Percentiles rank a stretch among this genome's conserved stretches.
Evolutionary conservation across 64 coral and sea anemone genomes (phyloP).

Genomic region (Dendrophyllia cribrosa): DNA sequence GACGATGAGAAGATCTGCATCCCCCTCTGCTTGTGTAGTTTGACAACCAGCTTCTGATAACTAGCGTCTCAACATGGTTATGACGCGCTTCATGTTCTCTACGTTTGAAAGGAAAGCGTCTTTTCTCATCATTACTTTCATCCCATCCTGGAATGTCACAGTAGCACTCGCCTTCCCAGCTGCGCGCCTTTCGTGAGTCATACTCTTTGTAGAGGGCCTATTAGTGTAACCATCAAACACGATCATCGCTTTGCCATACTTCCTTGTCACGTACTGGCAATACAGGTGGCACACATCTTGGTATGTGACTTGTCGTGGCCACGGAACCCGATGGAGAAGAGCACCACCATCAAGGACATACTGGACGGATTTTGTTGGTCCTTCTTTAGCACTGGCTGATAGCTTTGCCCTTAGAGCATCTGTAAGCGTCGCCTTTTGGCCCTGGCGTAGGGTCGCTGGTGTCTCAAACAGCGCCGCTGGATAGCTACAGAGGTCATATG

Average conservation of each 20-base stretch:
- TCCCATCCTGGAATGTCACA: slow-evolving; percentile 26
- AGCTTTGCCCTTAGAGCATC: slow-evolving; percentile 52
- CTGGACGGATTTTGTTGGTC: slow-evolving; percentile 15
- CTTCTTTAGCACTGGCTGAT: not conserved
- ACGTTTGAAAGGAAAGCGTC: slow-evolving; percentile 31
- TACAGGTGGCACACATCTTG: slow-evolving; percentile 26
- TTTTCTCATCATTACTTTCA: slow-evolving; percentile 48
- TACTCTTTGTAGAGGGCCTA: slow-evolving; percentile 17
- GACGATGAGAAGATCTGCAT: slow-evolving; percentile 38
- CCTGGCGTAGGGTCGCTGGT: slow-evolving; percentile 13
- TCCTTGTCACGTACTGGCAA: slow-evolving; percentile 33
- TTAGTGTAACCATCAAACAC: slow-evolving; percentile 60
- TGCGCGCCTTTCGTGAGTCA: slow-evolving; percentile 44
- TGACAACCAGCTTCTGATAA: not conserved
- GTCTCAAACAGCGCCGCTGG: too few species aligned
- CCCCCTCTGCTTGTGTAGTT: not conserved
- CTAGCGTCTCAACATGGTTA: slow-evolving; percentile 26
- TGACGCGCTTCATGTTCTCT: slow-evolving; percentile 46
- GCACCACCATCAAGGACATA: slow-evolving; percentile 70
- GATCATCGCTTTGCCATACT: slow-evolving; percentile 46
- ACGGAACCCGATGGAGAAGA: slow-evolving; percentile 56
- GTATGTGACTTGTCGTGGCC: slow-evolving; percentile 23
- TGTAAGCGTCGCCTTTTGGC: slow-evolving; percentile 53
- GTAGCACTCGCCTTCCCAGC: not conserved
- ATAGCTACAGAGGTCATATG: too few species aligned